These are phyloP conservation scores for Malurus alboscapulatus DNA, from an alignment of 2,113 vertebrate species.

Conservation along the genomic window DNA sequence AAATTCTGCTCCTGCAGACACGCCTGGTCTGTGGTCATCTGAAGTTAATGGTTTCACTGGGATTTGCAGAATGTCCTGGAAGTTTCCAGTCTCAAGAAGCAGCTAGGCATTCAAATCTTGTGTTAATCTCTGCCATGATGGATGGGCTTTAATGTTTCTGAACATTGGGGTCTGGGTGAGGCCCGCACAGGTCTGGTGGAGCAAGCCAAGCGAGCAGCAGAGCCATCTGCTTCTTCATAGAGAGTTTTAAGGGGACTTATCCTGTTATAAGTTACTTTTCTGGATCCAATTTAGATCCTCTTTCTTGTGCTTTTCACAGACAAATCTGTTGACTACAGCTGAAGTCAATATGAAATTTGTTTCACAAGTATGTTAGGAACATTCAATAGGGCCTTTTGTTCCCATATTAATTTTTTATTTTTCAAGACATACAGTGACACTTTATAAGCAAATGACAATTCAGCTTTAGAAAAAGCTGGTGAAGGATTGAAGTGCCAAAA, in stretches of 20 bases:
- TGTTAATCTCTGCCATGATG: background rate
- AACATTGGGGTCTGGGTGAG: background rate
- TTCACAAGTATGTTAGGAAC: background rate
- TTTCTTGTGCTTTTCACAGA: background rate
- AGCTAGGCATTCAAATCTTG: background rate
- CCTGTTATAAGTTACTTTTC: background rate
- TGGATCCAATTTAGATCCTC: background rate
- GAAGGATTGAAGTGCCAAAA: background rate
- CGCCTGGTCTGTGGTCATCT: too few species aligned
- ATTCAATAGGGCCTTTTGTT: background rate
- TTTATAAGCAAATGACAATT: background rate
- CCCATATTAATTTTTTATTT: background rate
- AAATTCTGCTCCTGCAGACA: background rate
- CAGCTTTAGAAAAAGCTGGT: background rate
- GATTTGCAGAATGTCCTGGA: background rate
- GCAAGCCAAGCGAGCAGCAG: background rate
- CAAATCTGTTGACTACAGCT: background rate
- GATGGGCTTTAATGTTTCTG: background rate
- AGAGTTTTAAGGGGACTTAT: background rate
- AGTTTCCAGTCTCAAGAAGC: background rate
- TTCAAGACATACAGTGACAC: background rate
- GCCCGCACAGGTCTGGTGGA: background rate
- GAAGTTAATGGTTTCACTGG: background rate
- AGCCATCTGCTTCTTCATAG: background rate
- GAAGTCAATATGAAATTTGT: background rate